These are phyloP conservation scores for Diadophis punctatus DNA, from an alignment of 2,113 vertebrate species.

Conservation along the genomic window DNA sequence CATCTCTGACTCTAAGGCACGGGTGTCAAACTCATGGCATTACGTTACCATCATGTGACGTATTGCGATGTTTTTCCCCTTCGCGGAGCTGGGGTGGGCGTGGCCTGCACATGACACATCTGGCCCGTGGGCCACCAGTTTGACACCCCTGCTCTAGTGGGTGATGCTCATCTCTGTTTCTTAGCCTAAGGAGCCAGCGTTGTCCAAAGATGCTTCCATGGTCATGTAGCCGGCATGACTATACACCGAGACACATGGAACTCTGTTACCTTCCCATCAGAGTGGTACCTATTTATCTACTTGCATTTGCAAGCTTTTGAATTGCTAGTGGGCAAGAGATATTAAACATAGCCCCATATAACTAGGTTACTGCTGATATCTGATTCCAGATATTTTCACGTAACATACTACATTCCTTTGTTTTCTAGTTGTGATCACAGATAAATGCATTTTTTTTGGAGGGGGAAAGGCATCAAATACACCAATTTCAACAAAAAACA, in stretches of 20 bases:
- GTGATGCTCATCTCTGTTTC: background rate
- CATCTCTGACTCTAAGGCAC: background rate
- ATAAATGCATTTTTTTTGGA: background rate
- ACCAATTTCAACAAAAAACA: background rate
- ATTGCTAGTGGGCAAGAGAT: background rate
- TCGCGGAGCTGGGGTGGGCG: too few species aligned
- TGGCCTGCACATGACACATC: too few species aligned
- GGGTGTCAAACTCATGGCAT: too few species aligned
- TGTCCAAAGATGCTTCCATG: background rate
- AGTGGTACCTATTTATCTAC: background rate
- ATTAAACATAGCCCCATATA: background rate
- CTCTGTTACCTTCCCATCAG: background rate
- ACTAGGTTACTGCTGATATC: background rate
- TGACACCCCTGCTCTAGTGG: background rate
- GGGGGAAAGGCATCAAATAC: background rate
- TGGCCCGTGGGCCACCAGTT: fast-evolving
- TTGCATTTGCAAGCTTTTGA: background rate
- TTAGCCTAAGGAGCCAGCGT: background rate
- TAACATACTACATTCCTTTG: background rate
- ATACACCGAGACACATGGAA: background rate
- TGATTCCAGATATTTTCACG: background rate
- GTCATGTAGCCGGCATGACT: background rate
- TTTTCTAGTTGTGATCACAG: background rate
- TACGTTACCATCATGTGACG: too few species aligned
- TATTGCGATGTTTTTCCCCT: too few species aligned